phyloP scores from a whole-genome alignment of 2,113 vertebrate genomes.

The Oreotrochilus melanogaster region DNA sequence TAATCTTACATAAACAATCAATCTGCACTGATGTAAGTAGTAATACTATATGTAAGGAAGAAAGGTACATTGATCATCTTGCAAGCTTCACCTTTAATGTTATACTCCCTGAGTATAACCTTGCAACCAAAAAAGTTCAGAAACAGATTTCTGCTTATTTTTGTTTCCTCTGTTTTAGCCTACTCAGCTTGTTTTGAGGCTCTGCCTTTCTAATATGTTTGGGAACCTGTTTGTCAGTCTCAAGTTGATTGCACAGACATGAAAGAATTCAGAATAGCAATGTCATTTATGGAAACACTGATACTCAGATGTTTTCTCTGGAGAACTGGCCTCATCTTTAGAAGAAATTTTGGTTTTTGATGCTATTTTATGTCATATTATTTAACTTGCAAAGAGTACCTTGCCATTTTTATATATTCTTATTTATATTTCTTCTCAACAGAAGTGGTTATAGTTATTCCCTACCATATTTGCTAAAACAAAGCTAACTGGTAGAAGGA shows the following conservation, averaged over 20 bases:
- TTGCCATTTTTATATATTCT: not conserved
- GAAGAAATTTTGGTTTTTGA: not conserved
- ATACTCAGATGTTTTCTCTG: not conserved
- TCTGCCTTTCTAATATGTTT: not conserved
- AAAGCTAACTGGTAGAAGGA: not conserved
- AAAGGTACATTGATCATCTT: rapidly evolving
- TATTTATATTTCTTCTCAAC: not conserved
- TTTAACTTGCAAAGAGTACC: not conserved
- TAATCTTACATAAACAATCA: not conserved
- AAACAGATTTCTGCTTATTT: not conserved
- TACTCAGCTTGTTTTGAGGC: not conserved
- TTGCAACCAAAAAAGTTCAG: not conserved
- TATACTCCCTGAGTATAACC: not conserved
- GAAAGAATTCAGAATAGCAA: not conserved
- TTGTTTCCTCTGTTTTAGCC: not conserved
- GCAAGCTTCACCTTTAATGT: not conserved
- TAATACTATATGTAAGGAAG: not conserved
- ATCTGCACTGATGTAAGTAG: rapidly evolving
- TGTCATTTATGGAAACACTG: not conserved
- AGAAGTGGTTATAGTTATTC: not conserved
- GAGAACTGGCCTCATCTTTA: not conserved
- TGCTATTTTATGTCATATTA: not conserved
- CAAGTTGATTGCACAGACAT: not conserved
- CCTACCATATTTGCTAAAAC: not conserved
- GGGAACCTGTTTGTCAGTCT: not conserved